Evolutionary conservation across 1,140 invertebrate species (phyloP), one percentile per base, ranked within the genome.

Genomic region (Solenopsis invicta): DNA sequence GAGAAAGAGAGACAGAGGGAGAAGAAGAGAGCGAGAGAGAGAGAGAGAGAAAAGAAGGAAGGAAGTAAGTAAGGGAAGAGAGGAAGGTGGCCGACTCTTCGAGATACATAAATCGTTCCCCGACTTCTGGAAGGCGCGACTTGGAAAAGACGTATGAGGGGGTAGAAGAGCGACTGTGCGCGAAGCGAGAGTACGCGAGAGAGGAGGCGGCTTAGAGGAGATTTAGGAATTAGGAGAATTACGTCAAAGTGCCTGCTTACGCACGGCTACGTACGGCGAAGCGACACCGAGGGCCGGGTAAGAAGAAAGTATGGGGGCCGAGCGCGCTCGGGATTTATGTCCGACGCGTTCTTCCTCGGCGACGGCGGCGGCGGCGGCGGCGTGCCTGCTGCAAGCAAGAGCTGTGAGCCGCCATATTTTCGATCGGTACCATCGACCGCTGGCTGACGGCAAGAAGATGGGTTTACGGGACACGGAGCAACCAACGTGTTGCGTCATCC

Each of bases 201-300:
- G 48, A 37, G 52, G 45, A 61, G 18, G 18, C 29, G 54, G 86
- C 89, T 91, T 87, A 85, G 61, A 80, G 87, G 66, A 88, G 90
- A 90, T 91, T 91, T 91, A 88, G 90, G 89, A 91, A 91, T 90
- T 90, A 91, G 75, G 78, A 77, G 90, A 91, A 90, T 91, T 91
- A 91, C 84, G 89, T 91, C 67, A 61, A 90, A 88, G 90, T 91
- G 90, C 74, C 84, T 91, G 89, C 90, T 88, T 90, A 86, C 87
- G 89, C 89, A 87, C 87, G 87, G 61, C 72, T 82, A 90, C 89
- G 82, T 82, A 75, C 69, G 80, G 78, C 66, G 66, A 62, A 61
- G 45, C 48, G 66, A 87, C 64, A 87, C 24, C 77, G 77, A 21
- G 41, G 64, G 13, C 48, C 54, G 50, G 48, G 45, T 64, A 82